Base-by-base conservation (phyloP, 2,797 vertebrate genomes). In the Aldrovandia affinis region DNA sequence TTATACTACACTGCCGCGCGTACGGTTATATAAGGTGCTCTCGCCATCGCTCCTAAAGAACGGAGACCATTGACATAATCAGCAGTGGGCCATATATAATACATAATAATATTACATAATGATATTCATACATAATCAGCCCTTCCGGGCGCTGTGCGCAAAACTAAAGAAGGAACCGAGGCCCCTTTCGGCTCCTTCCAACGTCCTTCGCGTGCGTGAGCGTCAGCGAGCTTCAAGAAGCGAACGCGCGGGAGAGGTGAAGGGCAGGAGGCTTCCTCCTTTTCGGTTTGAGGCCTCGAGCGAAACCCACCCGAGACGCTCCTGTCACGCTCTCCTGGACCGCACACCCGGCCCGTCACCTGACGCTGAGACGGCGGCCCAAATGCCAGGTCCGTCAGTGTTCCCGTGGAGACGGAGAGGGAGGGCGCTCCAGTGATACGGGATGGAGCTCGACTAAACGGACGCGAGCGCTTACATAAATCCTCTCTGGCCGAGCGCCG, bases 321-420 rank as follows among this genome's bases (percentile, higher is more conserved):
- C 54, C 79, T 59, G 79, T 52, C 30, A 57, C 33, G 79, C 80
- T 44, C 55, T 42, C 39, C 39, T 36, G 33, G 81, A 50, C 81
- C 15, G n/a, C 39, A 47, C 81, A 47, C 42, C n/a, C 63, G 80
- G 36, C 63, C 70, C 44, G 70, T 75, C 70, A 22, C 80, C 78
- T 59, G 61, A 50, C 36, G 59, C 80, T 55, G 55, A 59, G 33
- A 57, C 18, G 50, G 50, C 78, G 57, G 52, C 52, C 22, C 10
- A 57, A 81, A 47, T 15, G 44, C 22, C 36, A 15, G 39, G 59
- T 63, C 57, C 22, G 55, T 36, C 18, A 14, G 33, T 80, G 78
- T 55, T 47, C 28, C 52, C 78, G 33, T 36, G 14, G 50, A 81
- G 39, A 44, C 5, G 12, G 54, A 1, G 54, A n/a, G 55, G 2